Percentiles rank a stretch among this genome's conserved stretches.
Conservation (phyloP, 2,797 vertebrate species). For the Galaxias olidus region DNA sequence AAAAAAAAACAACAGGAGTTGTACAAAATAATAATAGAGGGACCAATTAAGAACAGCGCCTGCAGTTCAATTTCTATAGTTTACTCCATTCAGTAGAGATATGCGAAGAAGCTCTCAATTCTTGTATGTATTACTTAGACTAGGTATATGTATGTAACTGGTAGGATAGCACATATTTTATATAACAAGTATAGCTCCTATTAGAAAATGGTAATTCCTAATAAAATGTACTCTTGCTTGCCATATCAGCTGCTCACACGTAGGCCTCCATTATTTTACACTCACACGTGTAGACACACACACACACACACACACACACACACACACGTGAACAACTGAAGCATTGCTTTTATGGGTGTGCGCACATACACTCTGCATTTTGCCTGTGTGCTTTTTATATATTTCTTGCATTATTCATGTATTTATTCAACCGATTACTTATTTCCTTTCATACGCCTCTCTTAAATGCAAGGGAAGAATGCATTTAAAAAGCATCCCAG, state of each 20-base stretch:
- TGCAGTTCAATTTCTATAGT: constrained; percentile 61
- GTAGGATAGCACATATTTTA: constrained; percentile 60
- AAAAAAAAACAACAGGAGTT: no score
- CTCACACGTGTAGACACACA: background rate
- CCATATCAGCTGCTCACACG: constrained; percentile 34
- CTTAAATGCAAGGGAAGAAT: constrained; percentile 41
- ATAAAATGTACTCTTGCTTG: constrained; percentile 57
- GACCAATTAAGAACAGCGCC: constrained; percentile 80
- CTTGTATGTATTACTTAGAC: constrained; percentile 43
- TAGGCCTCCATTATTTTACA: background rate
- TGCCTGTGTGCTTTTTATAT: constrained; percentile 52
- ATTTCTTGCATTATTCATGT: constrained; percentile 52
- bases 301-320: constrained; percentile 23
- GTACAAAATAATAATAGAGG: constrained; percentile 77
- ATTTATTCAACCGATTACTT: constrained; percentile 59
- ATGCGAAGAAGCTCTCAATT: constrained; percentile 45
- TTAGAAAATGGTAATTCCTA: constrained; percentile 61
- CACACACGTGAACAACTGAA: constrained; percentile 5
- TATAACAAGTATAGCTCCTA: constrained; percentile 42
- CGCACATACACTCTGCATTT: constrained; percentile 34
- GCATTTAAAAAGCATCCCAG: constrained; percentile 32
- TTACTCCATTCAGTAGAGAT: constrained; percentile 43
- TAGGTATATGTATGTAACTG: constrained; percentile 50
- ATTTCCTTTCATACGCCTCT: constrained; percentile 27
- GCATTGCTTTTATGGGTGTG: constrained; percentile 10